phyloP scores from a whole-genome alignment of 1,140 invertebrate species.

The Pachyrhynchus sulphureomaculatus region DNA sequence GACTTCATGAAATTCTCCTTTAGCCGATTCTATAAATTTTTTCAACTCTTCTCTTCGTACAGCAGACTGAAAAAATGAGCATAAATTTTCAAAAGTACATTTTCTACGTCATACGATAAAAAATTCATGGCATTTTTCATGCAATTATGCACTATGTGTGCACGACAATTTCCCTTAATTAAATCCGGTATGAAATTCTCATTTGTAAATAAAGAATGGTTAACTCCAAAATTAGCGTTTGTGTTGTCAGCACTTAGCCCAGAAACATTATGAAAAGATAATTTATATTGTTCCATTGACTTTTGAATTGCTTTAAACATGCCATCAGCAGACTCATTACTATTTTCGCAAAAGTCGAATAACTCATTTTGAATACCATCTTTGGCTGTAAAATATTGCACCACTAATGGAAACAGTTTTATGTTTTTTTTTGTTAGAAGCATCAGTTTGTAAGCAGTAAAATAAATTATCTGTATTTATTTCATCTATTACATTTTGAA shows the following conservation, averaged over 20 bases:
- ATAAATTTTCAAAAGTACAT: too few species aligned
- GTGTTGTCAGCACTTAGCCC: neutral
- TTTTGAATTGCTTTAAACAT: constrained; percentile 44
- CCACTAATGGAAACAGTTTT: constrained; percentile 7
- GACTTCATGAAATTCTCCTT: too few species aligned
- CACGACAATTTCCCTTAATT: neutral
- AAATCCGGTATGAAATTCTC: neutral
- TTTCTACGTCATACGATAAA: too few species aligned
- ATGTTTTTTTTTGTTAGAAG: constrained; percentile 5
- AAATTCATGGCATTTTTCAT: too few species aligned
- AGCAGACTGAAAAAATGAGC: too few species aligned
- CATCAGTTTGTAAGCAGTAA: constrained; percentile 4
- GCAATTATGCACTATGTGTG: constrained; percentile 6
- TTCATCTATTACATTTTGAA: constrained; percentile 11
- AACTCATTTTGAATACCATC: neutral
- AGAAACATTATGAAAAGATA: constrained; percentile 4
- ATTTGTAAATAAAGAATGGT: neutral
- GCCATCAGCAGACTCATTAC: constrained; percentile 26
- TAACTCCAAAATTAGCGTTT: neutral
- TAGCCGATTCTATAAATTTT: too few species aligned
- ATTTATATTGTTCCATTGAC: constrained; percentile 19
- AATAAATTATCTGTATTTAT: constrained; percentile 5
- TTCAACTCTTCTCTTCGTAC: too few species aligned
- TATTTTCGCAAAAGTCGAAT: constrained; percentile 2
- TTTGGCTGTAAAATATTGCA: constrained; percentile 5